phyloP scores from a whole-genome alignment of 2,113 vertebrate species.

The Corvus cornix region DNA sequence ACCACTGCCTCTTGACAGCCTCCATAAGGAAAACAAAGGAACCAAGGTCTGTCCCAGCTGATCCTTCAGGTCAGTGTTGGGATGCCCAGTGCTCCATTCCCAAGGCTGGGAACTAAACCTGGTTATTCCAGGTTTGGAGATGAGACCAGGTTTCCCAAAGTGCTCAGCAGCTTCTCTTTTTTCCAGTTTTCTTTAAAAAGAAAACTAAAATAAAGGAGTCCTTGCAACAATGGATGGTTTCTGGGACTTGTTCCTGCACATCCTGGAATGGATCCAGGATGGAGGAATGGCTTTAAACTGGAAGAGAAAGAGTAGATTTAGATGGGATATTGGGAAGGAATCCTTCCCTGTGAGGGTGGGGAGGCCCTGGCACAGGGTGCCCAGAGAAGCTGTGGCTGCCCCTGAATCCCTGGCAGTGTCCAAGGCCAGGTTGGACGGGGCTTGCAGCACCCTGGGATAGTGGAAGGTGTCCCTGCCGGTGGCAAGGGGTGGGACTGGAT shows the following conservation, averaged over 20 bases:
- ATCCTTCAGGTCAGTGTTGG: background rate
- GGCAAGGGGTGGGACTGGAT: background rate
- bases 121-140: background rate
- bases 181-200: background rate
- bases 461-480: background rate
- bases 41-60: background rate
- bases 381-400: background rate
- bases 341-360: background rate
- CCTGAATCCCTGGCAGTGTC: background rate
- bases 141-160: background rate
- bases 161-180: background rate
- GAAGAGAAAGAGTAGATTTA: background rate
- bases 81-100: background rate
- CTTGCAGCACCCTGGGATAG: accelerated
- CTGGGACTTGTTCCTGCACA: background rate
- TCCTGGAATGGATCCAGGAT: background rate
- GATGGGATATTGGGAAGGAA: background rate
- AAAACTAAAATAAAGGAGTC: background rate
- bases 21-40: accelerated
- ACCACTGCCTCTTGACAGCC: background rate
- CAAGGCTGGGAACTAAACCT: background rate
- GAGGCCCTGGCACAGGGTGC: background rate
- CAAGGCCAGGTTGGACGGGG: accelerated
- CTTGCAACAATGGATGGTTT: background rate
- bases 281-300: background rate